Percentiles rank a stretch among this genome's conserved stretches.
These are phyloP conservation scores for silkworm (Bombyx mori) DNA, from an alignment of 1,140 invertebrate species.

Conservation along the genomic window DNA sequence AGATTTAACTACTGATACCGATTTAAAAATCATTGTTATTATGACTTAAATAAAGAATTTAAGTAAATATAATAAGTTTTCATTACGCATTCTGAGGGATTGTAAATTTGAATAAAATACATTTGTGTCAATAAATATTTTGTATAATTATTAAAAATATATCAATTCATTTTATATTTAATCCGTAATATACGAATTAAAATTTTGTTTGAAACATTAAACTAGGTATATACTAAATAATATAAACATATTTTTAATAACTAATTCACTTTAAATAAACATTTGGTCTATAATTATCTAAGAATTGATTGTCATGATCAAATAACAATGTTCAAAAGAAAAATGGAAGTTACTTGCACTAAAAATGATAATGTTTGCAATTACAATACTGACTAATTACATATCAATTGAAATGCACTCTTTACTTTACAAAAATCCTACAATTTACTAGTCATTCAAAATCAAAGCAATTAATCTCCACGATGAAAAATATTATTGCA, in stretches of 20 bases:
- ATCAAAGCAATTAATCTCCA: too few relatives aligned
- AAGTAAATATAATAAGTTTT: conserved; percentile 1
- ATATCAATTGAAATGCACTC: neutral
- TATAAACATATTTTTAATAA: neutral
- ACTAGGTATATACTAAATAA: conserved; percentile 13
- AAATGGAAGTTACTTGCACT: neutral
- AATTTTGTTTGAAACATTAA: conserved; percentile 14
- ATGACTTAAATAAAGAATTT: neutral
- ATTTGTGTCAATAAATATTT: conserved; percentile 14
- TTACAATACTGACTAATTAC: neutral
- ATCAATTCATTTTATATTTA: conserved; percentile 51
- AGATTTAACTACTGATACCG: too few relatives aligned
- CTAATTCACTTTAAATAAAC: conserved; percentile 18
- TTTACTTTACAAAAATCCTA: neutral
- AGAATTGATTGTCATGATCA: conserved; percentile 31
- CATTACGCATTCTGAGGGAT: too few relatives aligned
- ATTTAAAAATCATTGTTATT: too few relatives aligned
- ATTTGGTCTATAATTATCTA: conserved; percentile 35
- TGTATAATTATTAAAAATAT: conserved; percentile 42
- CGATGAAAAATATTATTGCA: too few relatives aligned
- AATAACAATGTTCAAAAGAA: neutral
- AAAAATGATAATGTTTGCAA: neutral
- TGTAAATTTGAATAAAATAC: too few relatives aligned
- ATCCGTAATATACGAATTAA: conserved; percentile 60
- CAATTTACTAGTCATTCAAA: too few relatives aligned